Percentiles rank a stretch among this genome's conserved stretches.
phyloP scores from a whole-genome alignment of 2,797 vertebrate species.

The Fratercula arctica region DNA sequence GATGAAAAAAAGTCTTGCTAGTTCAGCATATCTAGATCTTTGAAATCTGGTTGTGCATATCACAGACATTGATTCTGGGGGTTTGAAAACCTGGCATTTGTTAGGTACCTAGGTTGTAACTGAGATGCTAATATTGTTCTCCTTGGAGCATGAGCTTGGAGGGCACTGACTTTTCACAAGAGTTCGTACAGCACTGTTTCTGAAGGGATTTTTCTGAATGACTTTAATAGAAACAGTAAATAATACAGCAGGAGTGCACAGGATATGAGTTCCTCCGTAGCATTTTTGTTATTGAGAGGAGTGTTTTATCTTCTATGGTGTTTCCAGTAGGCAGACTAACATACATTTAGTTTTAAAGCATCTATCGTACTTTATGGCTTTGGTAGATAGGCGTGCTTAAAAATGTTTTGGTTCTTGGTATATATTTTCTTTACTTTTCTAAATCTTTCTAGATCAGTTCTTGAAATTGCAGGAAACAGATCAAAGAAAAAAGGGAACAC shows the following conservation, averaged over 20 bases:
- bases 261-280: constrained; percentile 18
- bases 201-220: constrained; percentile 19
- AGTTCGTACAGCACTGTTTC: background rate
- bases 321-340: constrained; percentile 14
- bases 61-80: background rate
- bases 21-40: background rate
- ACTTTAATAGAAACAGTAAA: constrained; percentile 38
- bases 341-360: constrained; percentile 16
- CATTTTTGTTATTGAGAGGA: background rate
- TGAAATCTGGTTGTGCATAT: background rate
- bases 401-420: background rate
- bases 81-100: background rate
- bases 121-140: background rate
- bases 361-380: background rate
- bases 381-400: background rate
- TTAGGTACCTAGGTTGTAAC: background rate
- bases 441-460: background rate
- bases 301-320: background rate
- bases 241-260: background rate
- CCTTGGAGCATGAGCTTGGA: background rate
- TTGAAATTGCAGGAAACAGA: background rate
- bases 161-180: background rate
- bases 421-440: background rate
- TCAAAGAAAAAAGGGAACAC: background rate
- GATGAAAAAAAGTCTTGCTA: background rate